These are phyloP conservation scores for Gasterosteus aculeatus DNA, from an alignment of 2,113 vertebrate genomes.

Conservation along the genomic window DNA sequence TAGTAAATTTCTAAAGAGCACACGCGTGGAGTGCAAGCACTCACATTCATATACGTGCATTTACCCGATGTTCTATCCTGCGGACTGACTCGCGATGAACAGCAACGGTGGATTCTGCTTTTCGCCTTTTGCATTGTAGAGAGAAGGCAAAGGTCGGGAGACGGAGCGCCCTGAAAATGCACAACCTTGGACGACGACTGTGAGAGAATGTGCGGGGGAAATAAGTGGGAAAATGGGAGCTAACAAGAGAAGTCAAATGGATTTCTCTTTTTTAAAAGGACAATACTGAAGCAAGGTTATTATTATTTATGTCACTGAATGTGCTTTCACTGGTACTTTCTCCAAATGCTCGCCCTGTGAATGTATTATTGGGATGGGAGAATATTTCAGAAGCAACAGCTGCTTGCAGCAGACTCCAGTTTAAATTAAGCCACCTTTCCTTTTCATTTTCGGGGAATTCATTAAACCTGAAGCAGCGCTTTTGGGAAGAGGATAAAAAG, in stretches of 20 bases:
- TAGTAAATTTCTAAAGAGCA: conserved; percentile 31
- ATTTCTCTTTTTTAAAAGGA: background rate
- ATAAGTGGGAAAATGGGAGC: conserved; percentile 6
- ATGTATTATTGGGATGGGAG: background rate
- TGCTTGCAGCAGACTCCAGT: background rate
- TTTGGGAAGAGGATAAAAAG: background rate
- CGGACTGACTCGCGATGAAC: conserved; percentile 5
- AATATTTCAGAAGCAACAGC: background rate
- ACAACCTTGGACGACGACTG: background rate
- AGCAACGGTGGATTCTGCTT: background rate
- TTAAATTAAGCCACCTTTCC: background rate
- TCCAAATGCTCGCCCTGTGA: background rate
- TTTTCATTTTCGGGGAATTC: background rate
- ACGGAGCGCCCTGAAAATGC: background rate
- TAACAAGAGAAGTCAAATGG: background rate
- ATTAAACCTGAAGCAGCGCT: background rate
- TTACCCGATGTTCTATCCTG: conserved; percentile 36
- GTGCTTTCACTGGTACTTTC: conserved; percentile 5
- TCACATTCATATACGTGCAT: conserved; percentile 48
- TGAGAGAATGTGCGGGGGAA: background rate
- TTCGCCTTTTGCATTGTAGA: background rate
- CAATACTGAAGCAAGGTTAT: background rate
- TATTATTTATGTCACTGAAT: conserved; percentile 1
- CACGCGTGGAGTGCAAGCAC: conserved; percentile 7
- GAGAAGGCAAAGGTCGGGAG: conserved; percentile 21